Evolutionary conservation across 2,113 vertebrate species (phyloP).

Genomic region (Scytalopus superciliaris): DNA sequence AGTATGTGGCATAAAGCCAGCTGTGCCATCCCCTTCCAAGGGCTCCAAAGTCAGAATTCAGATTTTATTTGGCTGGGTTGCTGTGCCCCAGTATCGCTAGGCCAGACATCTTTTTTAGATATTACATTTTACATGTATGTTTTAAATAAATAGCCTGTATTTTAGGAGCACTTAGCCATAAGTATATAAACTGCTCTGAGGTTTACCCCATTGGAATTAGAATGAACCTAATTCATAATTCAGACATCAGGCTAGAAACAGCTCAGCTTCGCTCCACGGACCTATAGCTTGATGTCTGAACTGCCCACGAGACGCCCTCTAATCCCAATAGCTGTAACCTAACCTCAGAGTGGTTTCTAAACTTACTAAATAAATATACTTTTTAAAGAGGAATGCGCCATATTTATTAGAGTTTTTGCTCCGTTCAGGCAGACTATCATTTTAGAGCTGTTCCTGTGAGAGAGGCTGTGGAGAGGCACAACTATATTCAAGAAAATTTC

Average conservation of each 20-base stretch:
- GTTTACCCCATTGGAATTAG: conserved; percentile 71
- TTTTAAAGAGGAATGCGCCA: conserved; percentile 54
- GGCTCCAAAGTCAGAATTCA: background rate
- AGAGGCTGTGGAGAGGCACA: conserved; percentile 4
- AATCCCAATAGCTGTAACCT: conserved; percentile 67
- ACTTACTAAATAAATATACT: conserved; percentile 59
- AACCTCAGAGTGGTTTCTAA: conserved; percentile 65
- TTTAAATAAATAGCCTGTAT: conserved; percentile 69
- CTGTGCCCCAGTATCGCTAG: background rate
- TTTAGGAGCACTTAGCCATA: conserved; percentile 69
- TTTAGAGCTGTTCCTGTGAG: conserved; percentile 29
- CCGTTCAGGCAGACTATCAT: conserved; percentile 24
- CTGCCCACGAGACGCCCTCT: conserved; percentile 55
- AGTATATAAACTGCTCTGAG: conserved; percentile 61
- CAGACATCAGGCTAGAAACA: conserved; percentile 51
- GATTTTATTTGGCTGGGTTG: background rate
- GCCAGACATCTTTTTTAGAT: conserved; percentile 36
- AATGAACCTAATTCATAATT: conserved; percentile 68
- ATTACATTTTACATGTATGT: conserved; percentile 59
- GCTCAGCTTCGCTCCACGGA: background rate
- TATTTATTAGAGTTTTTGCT: conserved; percentile 51
- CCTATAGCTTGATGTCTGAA: conserved; percentile 56
- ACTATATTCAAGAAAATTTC: background rate
- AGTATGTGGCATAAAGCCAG: background rate
- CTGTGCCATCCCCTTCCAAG: background rate